Evolutionary conservation across 2,888 invertebrate species (phyloP), one percentile per base, ranked within the genome.

Genomic region (Perizoma affinitatum): DNA sequence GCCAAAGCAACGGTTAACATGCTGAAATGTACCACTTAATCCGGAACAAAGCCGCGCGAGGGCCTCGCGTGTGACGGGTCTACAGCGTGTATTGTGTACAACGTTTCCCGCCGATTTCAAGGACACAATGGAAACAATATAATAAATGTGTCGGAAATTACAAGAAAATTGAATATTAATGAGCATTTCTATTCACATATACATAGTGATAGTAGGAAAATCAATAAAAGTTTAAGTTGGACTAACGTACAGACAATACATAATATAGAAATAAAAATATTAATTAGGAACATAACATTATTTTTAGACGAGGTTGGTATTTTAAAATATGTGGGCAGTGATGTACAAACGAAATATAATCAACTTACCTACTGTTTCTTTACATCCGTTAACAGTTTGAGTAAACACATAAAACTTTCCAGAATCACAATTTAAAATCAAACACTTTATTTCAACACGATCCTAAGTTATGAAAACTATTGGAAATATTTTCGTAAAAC

Each of bases 61-160:
- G 71, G 72, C 66, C 54, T 82, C 64, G 82, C 83, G 82, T 82
- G 82, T 74, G 71, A 67, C 70, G 68, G 69, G 65, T 69, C 70
- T 61, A 68, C 74, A 58, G 60, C 67, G 59, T 46, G 43, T 47
- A 52, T 62, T 58, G 51, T 61, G 45, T 61, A 10, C 51, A 80
- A 78, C 42, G 46, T 22, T 55, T 53, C 69, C 61, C 66, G 11
- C 68, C 66, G 59, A 67, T 66, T 73, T 73, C 80, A 79, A 81
- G 79, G 81, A 58, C 73, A 71, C 57, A 46, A 58, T 61, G 67
- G 60, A 76, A 79, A 73, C 80, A 80, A 84, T 79, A 72, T 22
- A 75, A 79, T 74, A 74, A 74, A 76, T 76, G 75, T 70, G 68
- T 69, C 68, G 66, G 66, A 71, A 73, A 74, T 68, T 70, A 65